Percentiles rank a stretch among this genome's conserved stretches.
Evolutionary conservation across 1,140 invertebrate species (phyloP).

Genomic region (Tigriopus japonicus): DNA sequence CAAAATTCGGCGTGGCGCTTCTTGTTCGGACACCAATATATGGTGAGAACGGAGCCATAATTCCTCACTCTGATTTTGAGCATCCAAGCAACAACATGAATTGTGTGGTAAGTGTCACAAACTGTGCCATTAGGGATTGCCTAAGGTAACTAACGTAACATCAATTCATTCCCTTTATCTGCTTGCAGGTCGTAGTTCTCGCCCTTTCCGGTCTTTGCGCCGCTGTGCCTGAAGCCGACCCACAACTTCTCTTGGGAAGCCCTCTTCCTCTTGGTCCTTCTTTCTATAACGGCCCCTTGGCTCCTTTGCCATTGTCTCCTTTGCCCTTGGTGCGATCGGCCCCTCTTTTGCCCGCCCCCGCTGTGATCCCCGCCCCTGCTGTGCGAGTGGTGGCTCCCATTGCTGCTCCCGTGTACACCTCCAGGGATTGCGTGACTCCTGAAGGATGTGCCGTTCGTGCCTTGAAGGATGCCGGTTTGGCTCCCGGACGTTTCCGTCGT

Average conservation of each 20-base stretch:
- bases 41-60: no score
- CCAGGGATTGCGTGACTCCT: not conserved
- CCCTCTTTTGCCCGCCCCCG: not conserved
- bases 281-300: not conserved
- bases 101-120: not conserved
- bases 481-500: not conserved
- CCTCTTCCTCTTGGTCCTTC: not conserved
- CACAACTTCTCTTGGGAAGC: not conserved
- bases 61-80: not conserved
- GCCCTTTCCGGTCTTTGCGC: conserved; percentile 6
- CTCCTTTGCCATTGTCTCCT: no score
- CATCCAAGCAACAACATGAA: conserved; percentile 1
- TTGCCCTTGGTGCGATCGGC: not conserved
- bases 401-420: not conserved
- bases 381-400: not conserved
- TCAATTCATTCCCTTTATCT: no score
- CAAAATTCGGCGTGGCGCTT: no score
- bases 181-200: conserved; percentile 5
- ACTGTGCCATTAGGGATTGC: no score
- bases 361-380: not conserved
- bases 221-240: conserved; percentile 11
- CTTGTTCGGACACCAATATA: no score
- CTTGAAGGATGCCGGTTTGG: not conserved
- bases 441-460: conserved; percentile 6
- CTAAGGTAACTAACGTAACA: no score